Conservation (phyloP, 1,140 invertebrate species). For the Drosophila sturtevanti region DNA sequence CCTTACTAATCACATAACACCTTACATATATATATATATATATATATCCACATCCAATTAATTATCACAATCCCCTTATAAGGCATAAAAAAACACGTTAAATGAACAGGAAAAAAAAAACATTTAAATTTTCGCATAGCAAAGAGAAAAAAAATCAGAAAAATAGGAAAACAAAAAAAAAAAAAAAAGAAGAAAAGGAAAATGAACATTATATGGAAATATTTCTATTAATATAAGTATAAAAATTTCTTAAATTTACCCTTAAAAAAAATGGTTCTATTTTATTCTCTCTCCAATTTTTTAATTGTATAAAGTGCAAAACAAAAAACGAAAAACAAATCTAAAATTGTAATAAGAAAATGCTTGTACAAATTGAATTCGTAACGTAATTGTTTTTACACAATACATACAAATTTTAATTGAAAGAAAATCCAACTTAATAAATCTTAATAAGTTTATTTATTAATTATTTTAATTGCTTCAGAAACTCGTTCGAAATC, state of each 20-base stretch:
- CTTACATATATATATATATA: no score
- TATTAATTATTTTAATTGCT: no score
- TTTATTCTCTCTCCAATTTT: neutral
- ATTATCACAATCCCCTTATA: neutral
- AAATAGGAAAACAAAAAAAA: neutral
- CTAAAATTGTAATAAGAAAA: neutral
- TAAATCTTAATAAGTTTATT: no score
- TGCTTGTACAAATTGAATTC: neutral
- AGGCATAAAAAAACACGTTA: neutral
- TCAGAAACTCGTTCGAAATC: no score
- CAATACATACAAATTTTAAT: no score
- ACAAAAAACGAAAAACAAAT: neutral
- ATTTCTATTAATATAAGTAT: neutral
- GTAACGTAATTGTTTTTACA: no score
- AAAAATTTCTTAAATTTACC: neutral
- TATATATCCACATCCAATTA: neutral
- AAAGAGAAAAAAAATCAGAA: neutral
- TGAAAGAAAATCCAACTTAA: no score
- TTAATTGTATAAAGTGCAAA: conserved; percentile 6
- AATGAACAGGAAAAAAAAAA: neutral
- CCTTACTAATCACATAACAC: conserved; percentile 14
- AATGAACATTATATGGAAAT: neutral
- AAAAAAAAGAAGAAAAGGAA: neutral
- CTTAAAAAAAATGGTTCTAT: conserved; percentile 1
- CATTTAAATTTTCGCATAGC: neutral